These are phyloP conservation scores for Idris sp. DNA, from an alignment of 1,140 invertebrate genomes.

Conservation along the genomic window DNA sequence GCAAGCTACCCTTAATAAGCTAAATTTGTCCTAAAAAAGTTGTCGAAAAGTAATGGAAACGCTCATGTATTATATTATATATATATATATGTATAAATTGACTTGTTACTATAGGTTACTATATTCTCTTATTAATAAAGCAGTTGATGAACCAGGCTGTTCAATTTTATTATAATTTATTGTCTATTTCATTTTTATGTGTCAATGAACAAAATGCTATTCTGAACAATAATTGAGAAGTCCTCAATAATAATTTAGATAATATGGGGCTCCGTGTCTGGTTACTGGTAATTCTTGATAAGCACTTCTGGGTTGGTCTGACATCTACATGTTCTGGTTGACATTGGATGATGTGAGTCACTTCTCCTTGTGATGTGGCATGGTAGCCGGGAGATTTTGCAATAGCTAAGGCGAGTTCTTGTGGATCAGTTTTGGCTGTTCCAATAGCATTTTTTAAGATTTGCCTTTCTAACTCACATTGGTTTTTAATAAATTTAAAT, in stretches of 20 bases:
- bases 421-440: too few relatives aligned
- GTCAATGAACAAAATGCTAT: too few relatives aligned
- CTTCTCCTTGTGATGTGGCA: background rate
- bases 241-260: too few relatives aligned
- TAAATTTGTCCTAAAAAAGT: too few relatives aligned
- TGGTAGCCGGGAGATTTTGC: slow-evolving; percentile 8
- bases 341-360: slow-evolving; percentile 2
- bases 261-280: slow-evolving; percentile 1
- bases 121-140: slow-evolving; percentile 52
- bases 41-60: too few relatives aligned
- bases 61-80: too few relatives aligned
- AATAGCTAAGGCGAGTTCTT: too few relatives aligned
- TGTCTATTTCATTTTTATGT: too few relatives aligned
- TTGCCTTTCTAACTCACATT: slow-evolving; percentile 9
- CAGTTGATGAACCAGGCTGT: slow-evolving; percentile 27
- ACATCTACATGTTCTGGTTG: background rate
- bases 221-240: too few relatives aligned
- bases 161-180: slow-evolving; percentile 36
- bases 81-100: slow-evolving; percentile 13
- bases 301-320: slow-evolving; percentile 2
- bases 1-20: too few relatives aligned
- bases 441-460: slow-evolving; percentile 3
- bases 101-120: slow-evolving; percentile 44
- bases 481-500: background rate
- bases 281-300: slow-evolving; percentile 16